These are phyloP conservation scores for Poecilia latipinna DNA, from an alignment of 2,113 vertebrate species.

Conservation along the genomic window DNA sequence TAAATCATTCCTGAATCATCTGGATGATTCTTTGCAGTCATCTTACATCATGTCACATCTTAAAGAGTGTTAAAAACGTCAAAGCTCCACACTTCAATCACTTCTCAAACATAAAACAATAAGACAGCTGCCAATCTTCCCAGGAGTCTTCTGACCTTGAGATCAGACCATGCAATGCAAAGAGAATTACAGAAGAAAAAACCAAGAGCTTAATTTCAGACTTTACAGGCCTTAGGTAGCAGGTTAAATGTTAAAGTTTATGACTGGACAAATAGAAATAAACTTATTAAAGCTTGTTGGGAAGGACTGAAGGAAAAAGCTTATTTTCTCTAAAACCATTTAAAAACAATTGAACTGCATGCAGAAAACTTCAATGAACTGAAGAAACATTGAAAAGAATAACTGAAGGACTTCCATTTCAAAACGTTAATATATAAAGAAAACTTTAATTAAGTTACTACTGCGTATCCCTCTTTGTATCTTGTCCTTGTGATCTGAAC, in stretches of 20 bases:
- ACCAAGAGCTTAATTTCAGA: no score
- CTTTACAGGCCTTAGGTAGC: neutral
- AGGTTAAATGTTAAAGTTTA: neutral
- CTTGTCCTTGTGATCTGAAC: no score
- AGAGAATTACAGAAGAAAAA: neutral
- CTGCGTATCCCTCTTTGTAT: no score
- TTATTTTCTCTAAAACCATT: neutral
- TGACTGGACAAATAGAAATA: neutral
- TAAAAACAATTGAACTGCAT: neutral
- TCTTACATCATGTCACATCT: conserved; percentile 2
- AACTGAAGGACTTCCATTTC: neutral
- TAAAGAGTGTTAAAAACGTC: neutral
- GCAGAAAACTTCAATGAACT: neutral
- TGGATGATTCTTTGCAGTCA: neutral
- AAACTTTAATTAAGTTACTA: no score
- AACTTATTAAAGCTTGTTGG: neutral
- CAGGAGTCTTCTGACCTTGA: neutral
- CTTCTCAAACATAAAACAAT: neutral
- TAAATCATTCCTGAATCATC: neutral
- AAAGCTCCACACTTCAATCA: neutral
- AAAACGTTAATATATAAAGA: neutral
- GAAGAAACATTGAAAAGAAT: neutral
- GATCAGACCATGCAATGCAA: neutral
- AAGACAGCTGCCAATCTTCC: neutral
- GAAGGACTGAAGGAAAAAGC: neutral